These are phyloP conservation scores for Labeo calbasu DNA, from an alignment of 2,797 vertebrate species.

Conservation along the genomic window DNA sequence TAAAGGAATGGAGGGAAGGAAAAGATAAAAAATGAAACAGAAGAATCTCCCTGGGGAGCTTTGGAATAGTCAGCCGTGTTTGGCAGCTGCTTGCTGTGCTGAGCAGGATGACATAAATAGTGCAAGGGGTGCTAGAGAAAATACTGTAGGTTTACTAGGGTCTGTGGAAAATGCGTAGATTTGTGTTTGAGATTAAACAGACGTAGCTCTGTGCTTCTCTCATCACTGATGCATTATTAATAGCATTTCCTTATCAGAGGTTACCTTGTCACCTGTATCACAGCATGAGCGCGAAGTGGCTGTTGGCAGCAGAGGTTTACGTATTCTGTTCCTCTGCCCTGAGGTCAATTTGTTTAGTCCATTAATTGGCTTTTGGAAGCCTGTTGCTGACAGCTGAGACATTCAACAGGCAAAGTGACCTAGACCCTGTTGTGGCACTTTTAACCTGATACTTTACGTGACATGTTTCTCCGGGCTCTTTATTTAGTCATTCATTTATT, in stretches of 20 bases:
- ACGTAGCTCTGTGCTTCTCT: background rate
- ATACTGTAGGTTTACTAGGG: constrained; percentile 16
- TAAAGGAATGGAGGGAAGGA: constrained; percentile 51
- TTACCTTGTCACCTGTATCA: constrained; percentile 36
- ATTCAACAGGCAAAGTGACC: constrained; percentile 29
- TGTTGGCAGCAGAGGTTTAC: constrained; percentile 26
- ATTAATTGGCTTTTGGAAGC: constrained; percentile 27
- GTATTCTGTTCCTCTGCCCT: constrained; percentile 26
- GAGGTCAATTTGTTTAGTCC: constrained; percentile 9
- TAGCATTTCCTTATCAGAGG: constrained; percentile 15
- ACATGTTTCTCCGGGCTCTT: background rate
- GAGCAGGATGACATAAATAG: constrained; percentile 38
- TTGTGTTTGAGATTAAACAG: constrained; percentile 13
- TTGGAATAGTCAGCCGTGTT: constrained; percentile 43
- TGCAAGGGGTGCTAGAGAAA: constrained; percentile 29
- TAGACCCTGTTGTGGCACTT: constrained; percentile 7
- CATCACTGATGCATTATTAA: constrained; percentile 35
- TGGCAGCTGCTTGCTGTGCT: constrained; percentile 41
- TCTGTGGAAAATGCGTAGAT: constrained; percentile 12
- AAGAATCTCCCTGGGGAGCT: constrained; percentile 34
- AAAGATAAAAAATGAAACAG: constrained; percentile 49
- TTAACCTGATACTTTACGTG: background rate
- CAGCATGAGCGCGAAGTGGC: constrained; percentile 1
- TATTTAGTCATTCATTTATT: background rate
- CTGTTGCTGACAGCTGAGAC: constrained; percentile 21